Evolutionary conservation across 2,888 invertebrate species (phyloP).

Genomic region (Junonia oenone): DNA sequence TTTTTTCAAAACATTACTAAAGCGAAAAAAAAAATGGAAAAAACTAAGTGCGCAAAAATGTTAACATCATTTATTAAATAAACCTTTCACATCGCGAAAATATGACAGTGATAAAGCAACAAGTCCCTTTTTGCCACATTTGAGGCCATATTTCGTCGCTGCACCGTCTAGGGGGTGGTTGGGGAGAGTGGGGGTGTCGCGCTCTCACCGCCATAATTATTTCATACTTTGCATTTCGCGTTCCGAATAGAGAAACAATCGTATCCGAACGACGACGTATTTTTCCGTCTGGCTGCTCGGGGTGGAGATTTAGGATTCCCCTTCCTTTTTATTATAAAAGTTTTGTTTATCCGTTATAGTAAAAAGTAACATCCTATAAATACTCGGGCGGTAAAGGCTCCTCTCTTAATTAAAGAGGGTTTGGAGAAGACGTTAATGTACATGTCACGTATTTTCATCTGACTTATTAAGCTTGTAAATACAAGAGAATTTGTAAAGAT

Average conservation of each 20-base stretch:
- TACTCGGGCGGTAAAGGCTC: background rate
- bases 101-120: constrained; percentile 70
- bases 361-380: background rate
- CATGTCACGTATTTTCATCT: background rate
- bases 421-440: background rate
- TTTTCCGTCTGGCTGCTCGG: constrained; percentile 56
- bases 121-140: constrained; percentile 68
- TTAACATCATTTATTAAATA: constrained; percentile 35
- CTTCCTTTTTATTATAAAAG: constrained; percentile 13
- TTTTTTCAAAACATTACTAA: constrained; percentile 1
- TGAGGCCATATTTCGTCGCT: constrained; percentile 50
- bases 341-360: background rate
- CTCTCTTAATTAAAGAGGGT: background rate
- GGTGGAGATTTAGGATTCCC: constrained; percentile 37
- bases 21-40: constrained; percentile 8
- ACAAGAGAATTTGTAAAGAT: no score
- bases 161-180: constrained; percentile 25
- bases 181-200: constrained; percentile 38
- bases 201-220: constrained; percentile 68
- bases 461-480: no score
- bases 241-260: constrained; percentile 62
- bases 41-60: constrained; percentile 21
- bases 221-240: constrained; percentile 68
- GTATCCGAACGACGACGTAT: constrained; percentile 46
- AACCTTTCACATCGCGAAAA: constrained; percentile 47